phyloP scores from a whole-genome alignment of 2,113 vertebrate species.

The Anser cygnoides region DNA sequence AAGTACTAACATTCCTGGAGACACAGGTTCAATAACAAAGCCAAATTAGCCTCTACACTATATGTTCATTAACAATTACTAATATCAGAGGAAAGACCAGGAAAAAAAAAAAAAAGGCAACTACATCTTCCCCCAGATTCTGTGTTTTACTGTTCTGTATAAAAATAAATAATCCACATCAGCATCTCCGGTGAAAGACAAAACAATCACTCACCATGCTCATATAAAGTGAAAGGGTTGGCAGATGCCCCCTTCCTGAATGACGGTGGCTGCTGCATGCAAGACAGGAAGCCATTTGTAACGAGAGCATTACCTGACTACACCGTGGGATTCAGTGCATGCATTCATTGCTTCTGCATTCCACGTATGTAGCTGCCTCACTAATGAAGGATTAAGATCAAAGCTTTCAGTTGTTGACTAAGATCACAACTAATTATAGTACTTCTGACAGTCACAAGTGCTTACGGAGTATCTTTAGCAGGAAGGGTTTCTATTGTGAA shows the following conservation, averaged over 20 bases:
- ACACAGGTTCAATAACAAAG: not conserved
- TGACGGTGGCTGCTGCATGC: not conserved
- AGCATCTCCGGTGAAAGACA: not conserved
- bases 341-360: not conserved
- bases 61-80: not conserved
- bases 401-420: constrained; percentile 19
- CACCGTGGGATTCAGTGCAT: not conserved
- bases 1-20: not conserved
- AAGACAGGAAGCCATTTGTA: not conserved
- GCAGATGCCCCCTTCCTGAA: not conserved
- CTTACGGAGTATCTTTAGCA: not conserved
- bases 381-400: constrained; percentile 12
- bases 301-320: not conserved
- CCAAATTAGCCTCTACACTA: not conserved
- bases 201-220: not conserved
- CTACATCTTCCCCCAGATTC: not conserved
- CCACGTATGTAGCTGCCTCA: not conserved
- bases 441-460: not conserved
- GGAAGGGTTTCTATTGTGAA: not conserved
- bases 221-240: not conserved
- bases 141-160: not conserved
- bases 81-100: not conserved
- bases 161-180: not conserved
- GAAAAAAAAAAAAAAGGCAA: not conserved
- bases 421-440: constrained; percentile 15